Evolutionary conservation across 2,113 vertebrate genomes (phyloP).

Genomic region (Channa argus): DNA sequence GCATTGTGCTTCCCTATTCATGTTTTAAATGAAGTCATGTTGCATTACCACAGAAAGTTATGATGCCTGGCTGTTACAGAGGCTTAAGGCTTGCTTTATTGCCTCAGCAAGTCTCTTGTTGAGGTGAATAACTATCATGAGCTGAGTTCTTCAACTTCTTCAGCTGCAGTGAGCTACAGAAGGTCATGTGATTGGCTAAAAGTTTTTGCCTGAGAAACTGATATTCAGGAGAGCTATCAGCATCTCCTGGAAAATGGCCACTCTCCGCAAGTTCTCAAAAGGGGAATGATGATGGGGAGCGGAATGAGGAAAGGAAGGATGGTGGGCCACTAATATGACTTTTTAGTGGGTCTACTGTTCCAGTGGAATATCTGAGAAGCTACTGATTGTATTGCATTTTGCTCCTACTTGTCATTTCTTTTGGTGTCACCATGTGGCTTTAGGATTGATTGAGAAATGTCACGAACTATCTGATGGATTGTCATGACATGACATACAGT

Average conservation of each 20-base stretch:
- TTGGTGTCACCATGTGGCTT: no score
- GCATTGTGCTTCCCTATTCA: constrained; percentile 2
- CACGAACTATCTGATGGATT: no score
- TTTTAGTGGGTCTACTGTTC: no score
- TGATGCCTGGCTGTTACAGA: neutral
- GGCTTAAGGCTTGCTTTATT: neutral
- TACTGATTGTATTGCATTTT: neutral
- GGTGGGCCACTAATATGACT: no score
- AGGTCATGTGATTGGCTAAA: neutral
- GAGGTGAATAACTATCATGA: neutral
- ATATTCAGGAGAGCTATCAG: neutral
- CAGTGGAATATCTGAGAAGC: neutral
- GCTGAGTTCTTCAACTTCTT: neutral
- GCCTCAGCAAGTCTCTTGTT: neutral
- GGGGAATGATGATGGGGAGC: neutral
- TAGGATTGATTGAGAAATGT: no score
- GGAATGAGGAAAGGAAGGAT: neutral
- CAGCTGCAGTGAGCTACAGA: neutral
- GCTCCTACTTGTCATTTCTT: no score
- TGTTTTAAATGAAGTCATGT: neutral
- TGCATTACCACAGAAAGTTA: neutral
- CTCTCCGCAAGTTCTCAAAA: neutral
- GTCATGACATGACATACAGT: no score
- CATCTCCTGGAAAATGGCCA: neutral
- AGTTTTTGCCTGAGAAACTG: neutral